Evolutionary conservation across 2,888 invertebrate species (phyloP).

Genomic region (Eledona agricola): DNA sequence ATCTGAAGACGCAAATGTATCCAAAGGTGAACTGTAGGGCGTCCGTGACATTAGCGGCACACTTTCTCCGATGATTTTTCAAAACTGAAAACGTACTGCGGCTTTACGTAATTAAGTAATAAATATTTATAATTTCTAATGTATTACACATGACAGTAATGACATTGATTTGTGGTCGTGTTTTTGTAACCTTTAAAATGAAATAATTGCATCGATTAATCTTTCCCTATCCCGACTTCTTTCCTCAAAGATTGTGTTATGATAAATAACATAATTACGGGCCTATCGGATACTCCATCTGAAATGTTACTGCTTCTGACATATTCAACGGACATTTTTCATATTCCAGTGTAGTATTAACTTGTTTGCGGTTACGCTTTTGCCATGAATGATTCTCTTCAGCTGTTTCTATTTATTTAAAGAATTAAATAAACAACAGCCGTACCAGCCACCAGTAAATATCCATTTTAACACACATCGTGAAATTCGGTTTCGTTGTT

Average conservation of each 20-base stretch:
- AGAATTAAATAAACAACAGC: too few relatives aligned
- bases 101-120: constrained; percentile 37
- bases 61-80: constrained; percentile 30
- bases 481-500: too few relatives aligned
- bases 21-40: too few relatives aligned
- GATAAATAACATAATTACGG: constrained; percentile 35
- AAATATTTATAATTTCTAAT: constrained; percentile 37
- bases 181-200: constrained; percentile 47
- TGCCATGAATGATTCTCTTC: too few relatives aligned
- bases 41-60: constrained; percentile 22
- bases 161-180: constrained; percentile 48
- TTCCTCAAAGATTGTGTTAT: constrained; percentile 37
- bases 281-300: constrained; percentile 24
- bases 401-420: too few relatives aligned
- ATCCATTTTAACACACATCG: too few relatives aligned
- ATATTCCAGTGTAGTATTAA: constrained; percentile 5
- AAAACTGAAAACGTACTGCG: constrained; percentile 20
- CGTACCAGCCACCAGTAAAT: too few relatives aligned
- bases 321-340: constrained; percentile 10
- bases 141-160: constrained; percentile 39
- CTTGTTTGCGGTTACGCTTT: too few relatives aligned
- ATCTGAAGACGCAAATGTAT: too few relatives aligned
- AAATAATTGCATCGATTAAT: constrained; percentile 48
- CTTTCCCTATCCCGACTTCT: constrained; percentile 39
- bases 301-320: constrained; percentile 24